A percentile compares a stretch with the other conserved stretches of the same genome.
These are phyloP conservation scores for Cetoscarus ocellatus DNA, from an alignment of 2,797 vertebrate species.

Conservation along the genomic window DNA sequence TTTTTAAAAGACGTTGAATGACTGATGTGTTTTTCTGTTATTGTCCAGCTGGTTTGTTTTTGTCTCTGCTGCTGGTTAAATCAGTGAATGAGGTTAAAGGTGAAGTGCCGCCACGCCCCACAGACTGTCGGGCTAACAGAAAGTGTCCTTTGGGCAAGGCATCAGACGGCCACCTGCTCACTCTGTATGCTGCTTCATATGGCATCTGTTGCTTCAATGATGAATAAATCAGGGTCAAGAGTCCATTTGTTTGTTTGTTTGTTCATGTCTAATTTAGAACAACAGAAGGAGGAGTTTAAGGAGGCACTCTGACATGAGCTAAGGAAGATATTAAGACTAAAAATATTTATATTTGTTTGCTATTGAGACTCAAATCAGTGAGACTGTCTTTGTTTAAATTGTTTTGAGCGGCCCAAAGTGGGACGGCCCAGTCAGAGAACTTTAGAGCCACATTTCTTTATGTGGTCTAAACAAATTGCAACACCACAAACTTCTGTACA, in stretches of 20 bases:
- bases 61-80: conserved; percentile 18
- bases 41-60: background rate
- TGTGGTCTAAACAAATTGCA: no score
- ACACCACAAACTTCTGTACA: no score
- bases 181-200: conserved; percentile 5
- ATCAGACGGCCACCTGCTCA: background rate
- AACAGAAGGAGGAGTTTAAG: no score
- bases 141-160: conserved; percentile 22
- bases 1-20: conserved; percentile 1
- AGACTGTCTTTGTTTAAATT: no score
- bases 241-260: background rate
- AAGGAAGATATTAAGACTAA: no score
- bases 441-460: no score
- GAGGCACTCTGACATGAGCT: no score
- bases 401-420: no score
- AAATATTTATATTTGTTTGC: no score
- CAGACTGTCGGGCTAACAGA: background rate
- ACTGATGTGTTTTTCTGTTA: background rate
- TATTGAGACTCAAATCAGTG: no score
- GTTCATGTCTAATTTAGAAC: no score
- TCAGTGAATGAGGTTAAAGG: conserved; percentile 2
- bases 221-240: background rate
- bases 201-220: conserved; percentile 7
- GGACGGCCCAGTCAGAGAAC: no score
- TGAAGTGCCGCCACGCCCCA: background rate